Evolutionary conservation across 2,888 invertebrate genomes (phyloP).

Genomic region (Desoria tigrina): DNA sequence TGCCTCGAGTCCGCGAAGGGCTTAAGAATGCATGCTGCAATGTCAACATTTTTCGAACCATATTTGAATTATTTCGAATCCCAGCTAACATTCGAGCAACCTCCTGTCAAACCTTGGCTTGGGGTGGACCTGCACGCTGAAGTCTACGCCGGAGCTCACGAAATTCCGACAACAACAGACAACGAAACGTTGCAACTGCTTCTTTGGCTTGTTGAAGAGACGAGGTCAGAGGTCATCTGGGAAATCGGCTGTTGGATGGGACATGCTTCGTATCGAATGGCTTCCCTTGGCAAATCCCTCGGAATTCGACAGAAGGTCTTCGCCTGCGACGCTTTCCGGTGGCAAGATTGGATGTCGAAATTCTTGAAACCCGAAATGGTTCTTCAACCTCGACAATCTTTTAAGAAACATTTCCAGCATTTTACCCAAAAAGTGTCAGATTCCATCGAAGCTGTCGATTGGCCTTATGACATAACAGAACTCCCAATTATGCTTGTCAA

Average conservation of each 20-base stretch:
- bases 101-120: conserved; percentile 25
- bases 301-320: too few relatives aligned
- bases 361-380: conserved; percentile 15
- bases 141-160: too few relatives aligned
- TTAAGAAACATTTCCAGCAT: conserved; percentile 37
- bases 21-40: conserved; percentile 1
- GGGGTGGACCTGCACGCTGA: conserved; percentile 14
- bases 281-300: too few relatives aligned
- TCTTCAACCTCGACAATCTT: too few relatives aligned
- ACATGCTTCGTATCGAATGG: too few relatives aligned
- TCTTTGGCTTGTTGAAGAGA: conserved; percentile 25
- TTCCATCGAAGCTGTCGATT: conserved; percentile 30
- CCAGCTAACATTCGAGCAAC: conserved; percentile 29
- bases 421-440: neutral
- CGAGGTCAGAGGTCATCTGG: conserved; percentile 31
- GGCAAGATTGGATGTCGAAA: too few relatives aligned
- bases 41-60: conserved; percentile 18
- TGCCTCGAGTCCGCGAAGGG: neutral
- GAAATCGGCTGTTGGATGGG: conserved; percentile 45
- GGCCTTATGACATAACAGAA: conserved; percentile 44
- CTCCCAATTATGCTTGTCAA: conserved; percentile 21
- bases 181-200: conserved; percentile 37
- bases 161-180: conserved; percentile 40
- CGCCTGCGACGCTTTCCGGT: too few relatives aligned
- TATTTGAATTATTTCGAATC: conserved; percentile 29